These are phyloP conservation scores for Thymelicus lineola DNA, from an alignment of 2,888 invertebrate species.

Conservation along the genomic window DNA sequence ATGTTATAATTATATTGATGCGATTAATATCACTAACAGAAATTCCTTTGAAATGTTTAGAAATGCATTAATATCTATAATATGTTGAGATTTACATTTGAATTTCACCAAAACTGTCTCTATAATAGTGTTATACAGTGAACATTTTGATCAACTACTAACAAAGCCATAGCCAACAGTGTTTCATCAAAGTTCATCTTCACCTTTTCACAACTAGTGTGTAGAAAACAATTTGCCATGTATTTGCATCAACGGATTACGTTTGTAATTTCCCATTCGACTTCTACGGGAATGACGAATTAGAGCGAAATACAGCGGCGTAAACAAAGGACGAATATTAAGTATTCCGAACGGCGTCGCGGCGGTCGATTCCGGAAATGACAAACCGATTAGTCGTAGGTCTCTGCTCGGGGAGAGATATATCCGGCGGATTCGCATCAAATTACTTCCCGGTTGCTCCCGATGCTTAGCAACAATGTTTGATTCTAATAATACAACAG, in stretches of 20 bases:
- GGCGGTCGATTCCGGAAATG: slow-evolving; percentile 79
- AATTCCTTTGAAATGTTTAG: too few species aligned
- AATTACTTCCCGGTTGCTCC: slow-evolving; percentile 73
- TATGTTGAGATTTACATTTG: too few species aligned
- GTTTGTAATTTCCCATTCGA: slow-evolving; percentile 25
- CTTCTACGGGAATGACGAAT: slow-evolving; percentile 37
- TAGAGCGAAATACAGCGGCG: slow-evolving; percentile 39
- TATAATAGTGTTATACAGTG: too few species aligned
- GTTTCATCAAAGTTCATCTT: too few species aligned
- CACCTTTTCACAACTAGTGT: background rate
- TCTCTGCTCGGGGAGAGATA: slow-evolving; percentile 67
- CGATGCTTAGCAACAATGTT: slow-evolving; percentile 64
- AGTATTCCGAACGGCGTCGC: slow-evolving; percentile 68
- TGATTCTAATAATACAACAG: slow-evolving; percentile 43
- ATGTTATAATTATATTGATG: too few species aligned
- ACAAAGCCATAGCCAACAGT: too few species aligned
- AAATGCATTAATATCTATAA: too few species aligned
- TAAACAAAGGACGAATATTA: slow-evolving; percentile 65
- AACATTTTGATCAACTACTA: too few species aligned
- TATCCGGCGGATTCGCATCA: slow-evolving; percentile 76
- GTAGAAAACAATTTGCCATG: background rate
- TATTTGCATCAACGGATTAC: background rate
- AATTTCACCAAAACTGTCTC: too few species aligned
- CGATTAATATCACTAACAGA: too few species aligned
- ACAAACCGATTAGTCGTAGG: slow-evolving; percentile 80